Conservation (phyloP, 2,888 invertebrate species). For the Girardia tigrina region DNA sequence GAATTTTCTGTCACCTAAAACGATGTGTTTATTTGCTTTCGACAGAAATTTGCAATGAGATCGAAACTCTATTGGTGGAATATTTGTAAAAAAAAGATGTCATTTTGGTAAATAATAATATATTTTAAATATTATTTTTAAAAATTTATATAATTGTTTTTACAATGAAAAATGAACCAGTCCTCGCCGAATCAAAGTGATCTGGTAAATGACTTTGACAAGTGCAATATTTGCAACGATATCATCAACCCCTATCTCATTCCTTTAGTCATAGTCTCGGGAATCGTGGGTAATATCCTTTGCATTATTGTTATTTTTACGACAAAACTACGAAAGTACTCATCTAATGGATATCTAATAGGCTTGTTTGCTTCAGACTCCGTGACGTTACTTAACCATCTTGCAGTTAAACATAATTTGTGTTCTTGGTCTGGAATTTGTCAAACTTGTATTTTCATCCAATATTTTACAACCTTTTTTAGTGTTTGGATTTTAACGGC, state of each 20-base stretch:
- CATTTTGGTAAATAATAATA: too few relatives aligned
- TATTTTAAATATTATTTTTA: too few relatives aligned
- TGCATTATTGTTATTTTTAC: conserved; percentile 15
- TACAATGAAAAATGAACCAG: too few relatives aligned
- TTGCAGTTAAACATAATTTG: not conserved
- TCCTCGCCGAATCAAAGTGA: too few relatives aligned
- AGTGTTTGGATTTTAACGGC: conserved; percentile 28
- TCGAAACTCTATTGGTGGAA: too few relatives aligned
- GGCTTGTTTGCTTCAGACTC: conserved; percentile 13
- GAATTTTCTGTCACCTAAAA: too few relatives aligned
- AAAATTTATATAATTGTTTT: too few relatives aligned
- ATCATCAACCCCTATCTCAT: conserved; percentile 29
- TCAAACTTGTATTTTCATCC: conserved; percentile 28
- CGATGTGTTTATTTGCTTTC: too few relatives aligned
- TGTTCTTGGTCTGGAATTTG: conserved; percentile 2
- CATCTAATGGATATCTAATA: conserved; percentile 20
- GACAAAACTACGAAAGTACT: not conserved
- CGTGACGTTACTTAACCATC: not conserved
- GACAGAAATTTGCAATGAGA: too few relatives aligned
- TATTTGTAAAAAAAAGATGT: too few relatives aligned
- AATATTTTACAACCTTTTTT: conserved; percentile 27
- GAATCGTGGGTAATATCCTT: conserved; percentile 31
- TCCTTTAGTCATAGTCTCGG: not conserved
- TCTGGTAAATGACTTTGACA: too few relatives aligned
- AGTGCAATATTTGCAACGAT: conserved; percentile 4